These are phyloP conservation scores for Bambusicola thoracicus DNA, from an alignment of 2,113 vertebrate genomes.

Conservation along the genomic window DNA sequence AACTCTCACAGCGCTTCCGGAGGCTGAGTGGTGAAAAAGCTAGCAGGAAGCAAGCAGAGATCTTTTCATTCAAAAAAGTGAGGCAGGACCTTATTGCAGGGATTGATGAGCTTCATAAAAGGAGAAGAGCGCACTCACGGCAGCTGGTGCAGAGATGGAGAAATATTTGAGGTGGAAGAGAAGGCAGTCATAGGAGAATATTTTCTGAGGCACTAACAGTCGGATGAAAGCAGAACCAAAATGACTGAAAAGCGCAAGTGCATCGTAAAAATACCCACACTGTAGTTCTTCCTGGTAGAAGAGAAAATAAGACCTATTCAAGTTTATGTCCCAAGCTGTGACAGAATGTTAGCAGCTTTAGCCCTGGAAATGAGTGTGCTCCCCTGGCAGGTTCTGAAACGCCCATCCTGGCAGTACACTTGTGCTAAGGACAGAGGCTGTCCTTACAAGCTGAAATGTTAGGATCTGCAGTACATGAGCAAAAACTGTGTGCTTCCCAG, in stretches of 20 bases:
- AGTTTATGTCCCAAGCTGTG: neutral
- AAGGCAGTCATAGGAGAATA: constrained; percentile 8
- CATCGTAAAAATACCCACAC: neutral
- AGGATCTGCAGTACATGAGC: neutral
- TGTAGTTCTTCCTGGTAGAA: neutral
- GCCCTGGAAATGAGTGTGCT: neutral
- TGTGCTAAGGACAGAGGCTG: neutral
- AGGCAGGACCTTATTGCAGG: neutral
- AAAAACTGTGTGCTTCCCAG: neutral
- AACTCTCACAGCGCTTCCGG: neutral
- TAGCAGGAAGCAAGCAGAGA: neutral
- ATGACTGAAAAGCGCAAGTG: neutral
- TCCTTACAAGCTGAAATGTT: neutral
- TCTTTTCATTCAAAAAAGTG: neutral
- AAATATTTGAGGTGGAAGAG: neutral
- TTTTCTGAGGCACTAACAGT: neutral
- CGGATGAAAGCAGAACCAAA: constrained; percentile 11
- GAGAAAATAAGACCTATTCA: neutral
- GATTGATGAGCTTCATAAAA: constrained; percentile 28
- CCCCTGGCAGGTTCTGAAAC: neutral
- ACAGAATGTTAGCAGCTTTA: neutral
- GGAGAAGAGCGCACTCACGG: neutral
- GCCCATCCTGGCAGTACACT: neutral
- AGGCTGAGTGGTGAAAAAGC: neutral
- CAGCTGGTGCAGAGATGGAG: neutral